Conservation (phyloP, 1,140 invertebrate genomes). For the Hyposmocoma kahamanoa region DNA sequence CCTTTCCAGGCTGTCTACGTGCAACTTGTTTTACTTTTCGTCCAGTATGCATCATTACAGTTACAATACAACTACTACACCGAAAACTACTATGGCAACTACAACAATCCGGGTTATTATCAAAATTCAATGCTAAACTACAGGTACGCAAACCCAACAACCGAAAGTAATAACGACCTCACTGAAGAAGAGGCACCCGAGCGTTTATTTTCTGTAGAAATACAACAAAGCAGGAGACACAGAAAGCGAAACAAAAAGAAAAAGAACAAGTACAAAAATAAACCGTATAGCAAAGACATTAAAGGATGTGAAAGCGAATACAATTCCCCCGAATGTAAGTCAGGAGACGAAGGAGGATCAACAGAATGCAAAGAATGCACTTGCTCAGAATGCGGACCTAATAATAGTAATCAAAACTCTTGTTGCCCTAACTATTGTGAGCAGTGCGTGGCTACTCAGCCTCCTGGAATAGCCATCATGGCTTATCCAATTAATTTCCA, state of each 20-base stretch:
- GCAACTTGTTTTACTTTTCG: neutral
- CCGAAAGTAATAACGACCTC: neutral
- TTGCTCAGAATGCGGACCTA: too few relatives aligned
- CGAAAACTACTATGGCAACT: slow-evolving; percentile 1
- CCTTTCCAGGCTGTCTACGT: neutral
- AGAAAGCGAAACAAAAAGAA: neutral
- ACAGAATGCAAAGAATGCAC: too few relatives aligned
- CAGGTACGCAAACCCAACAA: neutral
- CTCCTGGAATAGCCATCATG: too few relatives aligned
- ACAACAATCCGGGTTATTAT: neutral
- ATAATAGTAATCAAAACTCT: too few relatives aligned
- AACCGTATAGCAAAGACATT: neutral
- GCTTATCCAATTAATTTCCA: too few relatives aligned
- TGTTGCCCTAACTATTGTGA: too few relatives aligned
- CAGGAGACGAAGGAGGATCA: too few relatives aligned
- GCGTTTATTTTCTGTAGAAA: too few relatives aligned
- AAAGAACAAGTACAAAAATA: neutral
- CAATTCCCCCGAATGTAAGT: neutral
- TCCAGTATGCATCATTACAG: neutral
- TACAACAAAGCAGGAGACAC: neutral
- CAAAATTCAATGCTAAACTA: too few relatives aligned
- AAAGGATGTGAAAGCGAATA: neutral
- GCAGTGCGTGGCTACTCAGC: too few relatives aligned
- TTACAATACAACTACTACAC: neutral
- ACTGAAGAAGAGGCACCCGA: too few relatives aligned